Conservation (phyloP, 2,113 vertebrate genomes). For the Nettapus auritus region DNA sequence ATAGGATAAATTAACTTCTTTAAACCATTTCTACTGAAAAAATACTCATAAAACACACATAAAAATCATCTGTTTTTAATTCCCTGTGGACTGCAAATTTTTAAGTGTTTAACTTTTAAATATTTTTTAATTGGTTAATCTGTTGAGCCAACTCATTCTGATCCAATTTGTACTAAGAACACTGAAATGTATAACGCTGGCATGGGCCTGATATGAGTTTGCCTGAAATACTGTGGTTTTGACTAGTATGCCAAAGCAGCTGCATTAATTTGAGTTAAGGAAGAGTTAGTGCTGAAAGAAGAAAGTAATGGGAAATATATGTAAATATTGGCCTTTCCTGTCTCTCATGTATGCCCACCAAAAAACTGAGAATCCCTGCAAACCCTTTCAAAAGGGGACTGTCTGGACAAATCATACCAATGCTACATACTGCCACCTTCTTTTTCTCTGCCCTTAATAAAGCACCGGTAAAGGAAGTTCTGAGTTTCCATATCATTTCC, state of each 20-base stretch:
- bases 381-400: not conserved
- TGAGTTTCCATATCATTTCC: not conserved
- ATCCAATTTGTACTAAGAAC: slow-evolving; percentile 46
- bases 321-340: not conserved
- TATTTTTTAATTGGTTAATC: slow-evolving; percentile 27
- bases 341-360: not conserved
- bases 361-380: not conserved
- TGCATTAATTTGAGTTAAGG: slow-evolving; percentile 8
- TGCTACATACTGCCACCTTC: not conserved
- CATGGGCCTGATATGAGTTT: not conserved
- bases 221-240: slow-evolving; percentile 43
- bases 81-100: not conserved
- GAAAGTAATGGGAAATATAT: slow-evolving; percentile 19
- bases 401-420: not conserved
- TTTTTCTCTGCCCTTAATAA: not conserved
- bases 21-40: not conserved
- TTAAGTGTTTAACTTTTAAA: not conserved
- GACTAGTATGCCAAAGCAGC: slow-evolving; percentile 18
- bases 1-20: not conserved
- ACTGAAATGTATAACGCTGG: not conserved
- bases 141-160: not conserved
- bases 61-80: slow-evolving; percentile 16
- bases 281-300: slow-evolving; percentile 3
- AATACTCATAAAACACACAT: not conserved
- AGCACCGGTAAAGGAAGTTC: not conserved